Percentiles rank a stretch among this genome's conserved stretches.
These are phyloP conservation scores for Saiga tatarica DNA, from an alignment of 2,113 vertebrate species.

Conservation along the genomic window DNA sequence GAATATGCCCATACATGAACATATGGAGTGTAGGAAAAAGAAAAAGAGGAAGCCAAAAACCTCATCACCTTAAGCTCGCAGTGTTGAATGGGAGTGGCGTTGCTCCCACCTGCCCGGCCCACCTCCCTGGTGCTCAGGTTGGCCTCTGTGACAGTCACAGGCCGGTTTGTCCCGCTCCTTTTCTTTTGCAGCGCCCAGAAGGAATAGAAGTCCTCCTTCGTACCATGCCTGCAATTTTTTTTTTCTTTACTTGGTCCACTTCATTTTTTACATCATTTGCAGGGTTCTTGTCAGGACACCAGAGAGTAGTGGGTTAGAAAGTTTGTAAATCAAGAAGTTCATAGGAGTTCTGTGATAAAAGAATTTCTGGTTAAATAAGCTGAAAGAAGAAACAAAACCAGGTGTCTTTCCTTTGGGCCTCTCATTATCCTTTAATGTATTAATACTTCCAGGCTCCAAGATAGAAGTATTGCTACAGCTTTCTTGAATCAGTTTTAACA, in stretches of 20 bases:
- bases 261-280: background rate
- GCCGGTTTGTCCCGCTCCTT: background rate
- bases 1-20: background rate
- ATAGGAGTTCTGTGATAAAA: background rate
- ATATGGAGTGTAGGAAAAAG: background rate
- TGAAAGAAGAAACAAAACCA: background rate
- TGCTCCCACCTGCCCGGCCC: accelerated
- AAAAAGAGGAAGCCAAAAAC: background rate
- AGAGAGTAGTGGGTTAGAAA: background rate
- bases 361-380: background rate
- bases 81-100: accelerated
- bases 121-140: background rate
- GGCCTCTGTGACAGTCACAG: background rate
- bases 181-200: background rate
- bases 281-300: background rate
- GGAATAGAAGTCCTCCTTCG: background rate
- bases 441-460: background rate
- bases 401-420: background rate
- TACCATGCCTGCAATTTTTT: background rate
- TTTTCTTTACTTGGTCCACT: background rate
- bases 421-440: background rate
- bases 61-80: too few relatives aligned
- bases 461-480: background rate
- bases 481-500: background rate
- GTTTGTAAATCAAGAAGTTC: background rate